A percentile compares a stretch with the other conserved stretches of the same genome.
These are phyloP conservation scores for Tetranychus urticae DNA, from an alignment of 1,140 invertebrate species.

Conservation along the genomic window DNA sequence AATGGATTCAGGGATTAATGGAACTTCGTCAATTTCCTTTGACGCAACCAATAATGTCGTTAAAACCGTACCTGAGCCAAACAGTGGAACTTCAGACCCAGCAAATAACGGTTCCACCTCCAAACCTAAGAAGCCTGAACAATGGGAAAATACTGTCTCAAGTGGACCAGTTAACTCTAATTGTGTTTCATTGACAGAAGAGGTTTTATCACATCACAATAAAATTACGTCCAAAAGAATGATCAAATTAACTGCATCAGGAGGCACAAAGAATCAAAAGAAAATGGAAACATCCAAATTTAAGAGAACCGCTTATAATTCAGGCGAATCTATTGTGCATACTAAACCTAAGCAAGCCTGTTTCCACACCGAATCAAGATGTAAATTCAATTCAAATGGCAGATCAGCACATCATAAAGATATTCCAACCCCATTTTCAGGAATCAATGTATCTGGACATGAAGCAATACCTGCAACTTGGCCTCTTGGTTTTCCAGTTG, in stretches of 20 bases:
- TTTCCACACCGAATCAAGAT: not conserved
- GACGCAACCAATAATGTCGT: constrained; percentile 20
- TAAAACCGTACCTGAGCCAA: constrained; percentile 4
- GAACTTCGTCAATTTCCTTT: constrained; percentile 18
- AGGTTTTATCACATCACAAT: constrained; percentile 6
- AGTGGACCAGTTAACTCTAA: constrained; percentile 1
- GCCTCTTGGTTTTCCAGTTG: not conserved
- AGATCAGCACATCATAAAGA: not conserved
- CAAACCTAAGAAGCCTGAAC: not conserved
- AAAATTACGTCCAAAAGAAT: constrained; percentile 5
- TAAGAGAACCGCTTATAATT: not conserved
- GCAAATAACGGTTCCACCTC: not conserved
- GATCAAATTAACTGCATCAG: not conserved
- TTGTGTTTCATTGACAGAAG: constrained; percentile 7
- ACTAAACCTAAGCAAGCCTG: not conserved
- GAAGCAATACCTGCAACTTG: not conserved
- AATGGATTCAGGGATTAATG: not conserved
- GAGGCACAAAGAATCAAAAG: not conserved
- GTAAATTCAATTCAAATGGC: not conserved
- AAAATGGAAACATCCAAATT: not conserved
- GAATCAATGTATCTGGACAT: not conserved
- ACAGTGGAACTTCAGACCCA: not conserved
- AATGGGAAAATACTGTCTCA: not conserved
- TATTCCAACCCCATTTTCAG: not conserved
- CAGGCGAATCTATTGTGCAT: not conserved